Conservation (phyloP, 1,140 invertebrate genomes). For the Schlechtendalia chinensis region DNA sequence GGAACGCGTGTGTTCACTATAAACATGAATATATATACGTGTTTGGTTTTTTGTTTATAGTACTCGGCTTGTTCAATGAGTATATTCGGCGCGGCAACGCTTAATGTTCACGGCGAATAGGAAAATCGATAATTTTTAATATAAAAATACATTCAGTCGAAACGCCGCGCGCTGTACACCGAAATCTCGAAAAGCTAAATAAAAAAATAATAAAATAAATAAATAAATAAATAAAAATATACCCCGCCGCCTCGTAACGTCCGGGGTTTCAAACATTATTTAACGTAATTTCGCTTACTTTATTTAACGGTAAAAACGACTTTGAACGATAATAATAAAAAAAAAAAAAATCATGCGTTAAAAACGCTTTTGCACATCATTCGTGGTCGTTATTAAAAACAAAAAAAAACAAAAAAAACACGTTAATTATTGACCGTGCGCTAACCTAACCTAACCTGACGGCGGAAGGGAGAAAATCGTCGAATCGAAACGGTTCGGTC, state of each 20-base stretch:
- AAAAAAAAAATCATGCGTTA: not conserved
- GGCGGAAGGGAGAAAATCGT: too few species aligned
- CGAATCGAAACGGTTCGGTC: too few species aligned
- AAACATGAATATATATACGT: too few species aligned
- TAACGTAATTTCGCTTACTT: constrained; percentile 22
- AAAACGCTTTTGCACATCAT: not conserved
- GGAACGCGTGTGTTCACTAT: not conserved
- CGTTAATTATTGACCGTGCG: not conserved
- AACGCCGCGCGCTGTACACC: not conserved
- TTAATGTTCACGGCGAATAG: constrained; percentile 8
- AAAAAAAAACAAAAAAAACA: too few species aligned
- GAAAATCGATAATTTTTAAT: constrained; percentile 42
- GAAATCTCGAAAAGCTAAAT: not conserved
- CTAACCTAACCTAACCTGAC: too few species aligned
- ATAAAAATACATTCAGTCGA: constrained; percentile 4
- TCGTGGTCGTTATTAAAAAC: not conserved
- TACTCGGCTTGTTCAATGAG: not conserved
- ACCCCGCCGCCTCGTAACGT: not conserved
- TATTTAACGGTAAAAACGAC: not conserved
- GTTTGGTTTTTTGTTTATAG: too few species aligned
- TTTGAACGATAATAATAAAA: constrained; percentile 2
- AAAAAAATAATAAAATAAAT: too few species aligned
- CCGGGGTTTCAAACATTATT: constrained; percentile 15
- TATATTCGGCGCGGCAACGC: not conserved
- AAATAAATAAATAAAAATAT: too few species aligned